Evolutionary conservation across 2,797 vertebrate species (phyloP).

Genomic region (Dicrostonyx torquatus): DNA sequence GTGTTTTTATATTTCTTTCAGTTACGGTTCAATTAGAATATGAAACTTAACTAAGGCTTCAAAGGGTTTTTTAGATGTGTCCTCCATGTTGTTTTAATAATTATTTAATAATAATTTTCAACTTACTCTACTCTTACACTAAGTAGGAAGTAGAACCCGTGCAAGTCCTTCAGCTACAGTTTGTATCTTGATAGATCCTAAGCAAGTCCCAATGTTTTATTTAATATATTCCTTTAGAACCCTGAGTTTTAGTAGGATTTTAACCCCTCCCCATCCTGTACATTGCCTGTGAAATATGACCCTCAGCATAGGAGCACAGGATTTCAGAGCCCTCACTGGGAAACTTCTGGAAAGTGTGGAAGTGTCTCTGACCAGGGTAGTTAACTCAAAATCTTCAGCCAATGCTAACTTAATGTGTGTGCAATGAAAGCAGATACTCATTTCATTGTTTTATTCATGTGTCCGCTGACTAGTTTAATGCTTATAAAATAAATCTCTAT

Average conservation of each 20-base stretch:
- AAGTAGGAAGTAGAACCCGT: slow-evolving; percentile 5
- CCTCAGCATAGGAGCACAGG: neutral
- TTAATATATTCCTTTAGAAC: neutral
- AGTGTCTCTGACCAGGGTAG: neutral
- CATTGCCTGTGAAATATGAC: neutral
- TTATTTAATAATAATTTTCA: neutral
- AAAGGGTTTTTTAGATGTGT: neutral
- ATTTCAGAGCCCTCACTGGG: neutral
- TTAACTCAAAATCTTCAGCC: neutral
- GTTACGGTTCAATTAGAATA: neutral
- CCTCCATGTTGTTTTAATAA: neutral
- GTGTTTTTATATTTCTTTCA: slow-evolving; percentile 8
- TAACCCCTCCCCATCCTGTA: neutral
- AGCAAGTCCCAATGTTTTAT: neutral
- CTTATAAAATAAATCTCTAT: neutral
- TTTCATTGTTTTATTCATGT: slow-evolving; percentile 32
- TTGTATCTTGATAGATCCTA: neutral
- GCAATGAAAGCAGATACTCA: neutral
- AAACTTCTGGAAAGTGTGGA: neutral
- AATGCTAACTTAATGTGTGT: neutral
- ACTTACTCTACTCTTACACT: neutral
- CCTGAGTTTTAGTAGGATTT: neutral
- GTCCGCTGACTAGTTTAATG: neutral
- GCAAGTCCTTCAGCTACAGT: neutral
- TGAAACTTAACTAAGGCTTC: neutral